These are phyloP conservation scores for Merodon equestris DNA, from an alignment of 2,888 invertebrate species.

Conservation along the genomic window DNA sequence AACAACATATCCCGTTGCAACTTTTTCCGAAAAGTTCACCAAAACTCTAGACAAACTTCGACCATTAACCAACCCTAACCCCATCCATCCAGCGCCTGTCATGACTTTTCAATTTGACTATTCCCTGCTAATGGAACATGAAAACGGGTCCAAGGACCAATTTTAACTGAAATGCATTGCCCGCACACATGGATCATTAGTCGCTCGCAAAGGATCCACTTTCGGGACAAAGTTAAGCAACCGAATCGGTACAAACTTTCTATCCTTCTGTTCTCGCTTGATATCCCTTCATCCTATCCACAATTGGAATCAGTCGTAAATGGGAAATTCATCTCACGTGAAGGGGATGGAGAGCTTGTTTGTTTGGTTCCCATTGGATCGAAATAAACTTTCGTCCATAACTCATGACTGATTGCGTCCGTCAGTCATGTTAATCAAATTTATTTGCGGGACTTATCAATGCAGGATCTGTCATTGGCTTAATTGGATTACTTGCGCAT, in stretches of 20 bases:
- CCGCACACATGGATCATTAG: conserved; percentile 59
- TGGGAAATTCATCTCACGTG: background rate
- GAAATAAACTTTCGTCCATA: conserved; percentile 28
- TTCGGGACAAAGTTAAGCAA: background rate
- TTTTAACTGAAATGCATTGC: conserved; percentile 50
- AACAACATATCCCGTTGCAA: conserved; percentile 1
- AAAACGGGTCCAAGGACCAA: conserved; percentile 51
- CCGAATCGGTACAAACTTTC: background rate
- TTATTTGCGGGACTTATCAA: conserved; percentile 55
- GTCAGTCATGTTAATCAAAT: conserved; percentile 66
- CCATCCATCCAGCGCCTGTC: conserved; percentile 4
- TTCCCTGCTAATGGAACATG: conserved; percentile 59
- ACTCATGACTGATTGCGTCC: conserved; percentile 56
- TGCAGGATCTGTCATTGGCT: conserved; percentile 38
- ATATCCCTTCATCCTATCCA: background rate
- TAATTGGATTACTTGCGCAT: conserved; percentile 55
- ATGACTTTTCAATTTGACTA: conserved; percentile 54
- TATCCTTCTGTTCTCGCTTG: no score
- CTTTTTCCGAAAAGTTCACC: background rate
- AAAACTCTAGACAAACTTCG: no score
- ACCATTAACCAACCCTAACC: background rate
- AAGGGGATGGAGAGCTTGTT: background rate
- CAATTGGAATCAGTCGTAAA: background rate
- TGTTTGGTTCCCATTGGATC: background rate
- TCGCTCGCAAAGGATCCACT: conserved; percentile 39